Base-by-base conservation (phyloP, 2,797 vertebrate genomes). In the Poliocrania exsul region DNA sequence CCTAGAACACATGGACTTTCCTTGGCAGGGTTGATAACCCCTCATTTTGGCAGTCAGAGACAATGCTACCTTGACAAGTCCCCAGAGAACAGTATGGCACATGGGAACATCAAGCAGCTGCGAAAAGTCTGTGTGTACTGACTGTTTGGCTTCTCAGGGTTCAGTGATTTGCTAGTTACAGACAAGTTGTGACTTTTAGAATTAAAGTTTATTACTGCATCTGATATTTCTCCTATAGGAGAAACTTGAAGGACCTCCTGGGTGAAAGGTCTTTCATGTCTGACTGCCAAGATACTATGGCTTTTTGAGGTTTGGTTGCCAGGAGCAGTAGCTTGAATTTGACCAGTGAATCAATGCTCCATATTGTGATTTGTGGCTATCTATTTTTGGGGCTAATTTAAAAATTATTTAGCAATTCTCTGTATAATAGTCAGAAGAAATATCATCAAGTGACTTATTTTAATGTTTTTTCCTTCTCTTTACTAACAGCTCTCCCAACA, bases 371-470 rank as follows among this genome's bases (percentile, higher is more conserved):
- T 51, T 23, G 51, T 26, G 4, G 49, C 28, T 65, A 87, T 42
- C 44, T 81, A n/a, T 49, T 87, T 74, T 29, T 1, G 23, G 38
- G 23, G 33, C 42, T 78, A 61, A 83, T 85, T 73, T 80, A 87
- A 87, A 93, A 90, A 84, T 75, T 79, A 64, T 81, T 57, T 33
- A 89, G 42, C 38, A 87, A 75, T 87, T 89, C 31, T 87, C 61
- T 69, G 17, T 46, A 57, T 51, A 60, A 73, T 82, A 87, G n/a
- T 89, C 35, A 23, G 69, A 47, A 86, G 23, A 4, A 70, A 61
- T 88, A 90, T 47, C 23, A 83, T 92, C 72, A 92, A 69, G 50
- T 3, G 4, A 56, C 35, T 83, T n/a, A 88, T 61, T 71, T 35
- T 13, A 73, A 60, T 7, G 6, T 2, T 38, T 23, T 87, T 92